A percentile compares a stretch with the other conserved stretches of the same genome.
Conservation (phyloP, 2,113 vertebrate genomes). For the Apteryx owenii region DNA sequence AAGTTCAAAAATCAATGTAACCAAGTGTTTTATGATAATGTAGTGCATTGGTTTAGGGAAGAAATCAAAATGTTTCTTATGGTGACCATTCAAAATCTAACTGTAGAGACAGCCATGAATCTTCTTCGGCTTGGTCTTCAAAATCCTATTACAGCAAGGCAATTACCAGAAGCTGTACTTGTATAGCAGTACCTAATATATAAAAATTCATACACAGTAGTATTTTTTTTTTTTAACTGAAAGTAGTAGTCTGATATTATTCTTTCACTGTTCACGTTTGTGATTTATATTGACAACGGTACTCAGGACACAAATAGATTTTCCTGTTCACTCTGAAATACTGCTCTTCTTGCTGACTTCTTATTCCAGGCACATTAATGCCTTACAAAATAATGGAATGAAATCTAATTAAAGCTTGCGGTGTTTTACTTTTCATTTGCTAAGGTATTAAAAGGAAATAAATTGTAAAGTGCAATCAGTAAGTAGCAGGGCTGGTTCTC, state of each 20-base stretch:
- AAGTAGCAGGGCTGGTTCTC: background rate
- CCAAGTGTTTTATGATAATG: background rate
- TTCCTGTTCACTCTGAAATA: background rate
- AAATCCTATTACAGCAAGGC: background rate
- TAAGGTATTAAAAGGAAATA: background rate
- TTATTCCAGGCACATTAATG: background rate
- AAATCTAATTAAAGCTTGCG: background rate
- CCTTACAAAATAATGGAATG: background rate
- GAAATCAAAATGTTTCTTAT: background rate
- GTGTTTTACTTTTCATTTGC: background rate
- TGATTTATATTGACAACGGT: constrained; percentile 10
- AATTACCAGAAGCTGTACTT: background rate
- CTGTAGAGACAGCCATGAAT: background rate
- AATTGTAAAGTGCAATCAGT: background rate
- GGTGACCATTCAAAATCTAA: background rate
- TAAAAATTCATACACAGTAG: background rate
- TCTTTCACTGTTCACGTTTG: background rate
- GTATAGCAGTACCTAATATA: background rate
- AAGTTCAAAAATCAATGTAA: background rate
- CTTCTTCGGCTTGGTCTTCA: background rate
- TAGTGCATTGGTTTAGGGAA: background rate
- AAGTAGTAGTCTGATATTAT: background rate
- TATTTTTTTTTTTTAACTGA: background rate
- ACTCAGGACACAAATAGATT: background rate
- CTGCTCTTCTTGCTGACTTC: background rate